Evolutionary conservation across 2,888 invertebrate genomes (phyloP), one percentile per base, ranked within the genome.

Genomic region (Lottia gigantea): DNA sequence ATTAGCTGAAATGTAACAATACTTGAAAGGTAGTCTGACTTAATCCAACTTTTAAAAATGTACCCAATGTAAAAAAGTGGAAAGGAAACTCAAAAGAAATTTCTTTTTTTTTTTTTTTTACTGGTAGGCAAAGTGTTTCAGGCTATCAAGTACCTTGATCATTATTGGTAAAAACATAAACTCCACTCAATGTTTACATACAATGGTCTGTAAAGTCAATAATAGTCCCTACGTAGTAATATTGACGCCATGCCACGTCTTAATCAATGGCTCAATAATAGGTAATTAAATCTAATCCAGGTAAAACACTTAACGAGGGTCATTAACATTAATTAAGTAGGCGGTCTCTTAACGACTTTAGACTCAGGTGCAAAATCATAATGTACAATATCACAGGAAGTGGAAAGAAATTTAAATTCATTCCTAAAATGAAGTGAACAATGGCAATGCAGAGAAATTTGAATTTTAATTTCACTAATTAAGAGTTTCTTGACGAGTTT

Each of bases 81-180:
- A 40, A 40, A 40, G 40, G 11, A 40, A 40, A 40, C 40, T 40
- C 11, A 40, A 11, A 40, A 8, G 7, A 40, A 40, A 11, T 40
- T 40, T 31, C 6, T 31, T 31, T 31, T 31, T 31, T 3, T 31
- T n/a, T n/a, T n/a, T n/a, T n/a, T n/a, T n/a, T n/a, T n/a, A n/a
- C 40, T 40, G 40, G 7, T 6, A 40, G 11, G 11, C 40, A 11
- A 8, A 40, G 40, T 23, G 55, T 55, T 23, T 55, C 23, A 23
- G 55, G 19, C 19, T 55, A 55, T 55, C 23, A 55, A 23, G 19
- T 23, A 23, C 55, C 19, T 14, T 55, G 55, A 55, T 55, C 55
- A 23, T 19, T 55, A 55, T 55, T 55, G 55, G 55, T 23, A 55
- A 55, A 55, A 23, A 55, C 55, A 55, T 55, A 55, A 55, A 55